A percentile compares a stretch with the other conserved stretches of the same genome.
These are phyloP conservation scores for Mesembrinibis cayennensis DNA, from an alignment of 2,113 vertebrate species.

Conservation along the genomic window DNA sequence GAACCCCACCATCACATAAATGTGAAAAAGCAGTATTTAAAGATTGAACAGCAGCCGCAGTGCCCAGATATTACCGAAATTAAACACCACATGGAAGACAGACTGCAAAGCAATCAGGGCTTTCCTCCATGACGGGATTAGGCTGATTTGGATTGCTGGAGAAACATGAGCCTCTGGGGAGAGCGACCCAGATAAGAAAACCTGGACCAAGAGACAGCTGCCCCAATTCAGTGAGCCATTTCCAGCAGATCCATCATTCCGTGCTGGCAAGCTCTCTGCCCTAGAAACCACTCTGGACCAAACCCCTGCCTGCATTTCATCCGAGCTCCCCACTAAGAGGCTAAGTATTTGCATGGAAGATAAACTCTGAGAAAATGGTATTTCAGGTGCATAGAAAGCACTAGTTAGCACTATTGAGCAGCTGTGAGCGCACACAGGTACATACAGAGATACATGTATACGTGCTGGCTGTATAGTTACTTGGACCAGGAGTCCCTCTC, in stretches of 20 bases:
- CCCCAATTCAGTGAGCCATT: accelerated
- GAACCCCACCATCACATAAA: not conserved
- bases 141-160: not conserved
- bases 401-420: accelerated
- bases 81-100: not conserved
- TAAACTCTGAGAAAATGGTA: not conserved
- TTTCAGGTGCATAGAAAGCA: not conserved
- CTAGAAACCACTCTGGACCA: not conserved
- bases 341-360: not conserved
- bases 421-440: not conserved
- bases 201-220: not conserved
- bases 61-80: not conserved
- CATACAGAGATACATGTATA: accelerated
- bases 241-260: not conserved
- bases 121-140: not conserved
- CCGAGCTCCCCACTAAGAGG: not conserved
- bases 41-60: not conserved
- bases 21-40: not conserved
- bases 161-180: not conserved
- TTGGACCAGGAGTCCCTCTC: not conserved
- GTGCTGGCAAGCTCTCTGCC: not conserved
- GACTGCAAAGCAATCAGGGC: not conserved
- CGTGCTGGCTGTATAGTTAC: accelerated
- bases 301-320: accelerated
- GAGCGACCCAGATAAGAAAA: not conserved